phyloP scores from a whole-genome alignment of 2,113 vertebrate genomes.

The Hippocampus guttulatus region DNA sequence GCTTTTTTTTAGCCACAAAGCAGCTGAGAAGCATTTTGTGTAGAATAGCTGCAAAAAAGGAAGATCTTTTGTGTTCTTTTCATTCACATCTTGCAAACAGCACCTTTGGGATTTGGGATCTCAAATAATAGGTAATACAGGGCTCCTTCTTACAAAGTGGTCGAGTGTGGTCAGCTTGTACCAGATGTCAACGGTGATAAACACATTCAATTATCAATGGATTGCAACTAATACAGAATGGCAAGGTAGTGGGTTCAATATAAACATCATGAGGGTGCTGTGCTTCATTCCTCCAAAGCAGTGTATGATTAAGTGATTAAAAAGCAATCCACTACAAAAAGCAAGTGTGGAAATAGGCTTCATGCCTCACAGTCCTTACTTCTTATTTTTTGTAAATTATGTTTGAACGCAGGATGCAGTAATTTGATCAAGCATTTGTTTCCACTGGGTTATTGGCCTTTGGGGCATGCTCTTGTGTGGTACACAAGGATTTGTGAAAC shows the following conservation, averaged over 20 bases:
- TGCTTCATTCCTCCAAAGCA: conserved; percentile 15
- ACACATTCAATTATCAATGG: conserved; percentile 42
- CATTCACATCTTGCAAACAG: conserved; percentile 17
- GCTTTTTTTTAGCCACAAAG: neutral
- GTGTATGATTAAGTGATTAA: neutral
- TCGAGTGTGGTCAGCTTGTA: neutral
- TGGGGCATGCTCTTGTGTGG: conserved; percentile 19
- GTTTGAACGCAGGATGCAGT: conserved; percentile 26
- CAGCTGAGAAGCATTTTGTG: neutral
- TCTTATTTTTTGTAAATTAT: conserved; percentile 32
- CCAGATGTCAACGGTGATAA: conserved; percentile 17
- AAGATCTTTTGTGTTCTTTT: neutral
- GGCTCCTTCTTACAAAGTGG: conserved; percentile 13
- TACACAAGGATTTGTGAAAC: conserved; percentile 22
- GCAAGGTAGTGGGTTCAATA: conserved; percentile 32
- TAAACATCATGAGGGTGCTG: conserved; percentile 32
- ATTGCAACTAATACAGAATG: conserved; percentile 20
- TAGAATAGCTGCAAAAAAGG: neutral
- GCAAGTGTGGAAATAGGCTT: conserved; percentile 28
- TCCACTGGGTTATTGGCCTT: conserved; percentile 28
- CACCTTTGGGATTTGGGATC: conserved; percentile 15
- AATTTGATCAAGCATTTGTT: conserved; percentile 51
- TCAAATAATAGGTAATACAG: conserved; percentile 24
- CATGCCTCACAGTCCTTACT: conserved; percentile 12
- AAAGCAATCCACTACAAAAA: neutral